Evolutionary conservation across 2,888 invertebrate genomes (phyloP).

Genomic region (Dusona sp.): DNA sequence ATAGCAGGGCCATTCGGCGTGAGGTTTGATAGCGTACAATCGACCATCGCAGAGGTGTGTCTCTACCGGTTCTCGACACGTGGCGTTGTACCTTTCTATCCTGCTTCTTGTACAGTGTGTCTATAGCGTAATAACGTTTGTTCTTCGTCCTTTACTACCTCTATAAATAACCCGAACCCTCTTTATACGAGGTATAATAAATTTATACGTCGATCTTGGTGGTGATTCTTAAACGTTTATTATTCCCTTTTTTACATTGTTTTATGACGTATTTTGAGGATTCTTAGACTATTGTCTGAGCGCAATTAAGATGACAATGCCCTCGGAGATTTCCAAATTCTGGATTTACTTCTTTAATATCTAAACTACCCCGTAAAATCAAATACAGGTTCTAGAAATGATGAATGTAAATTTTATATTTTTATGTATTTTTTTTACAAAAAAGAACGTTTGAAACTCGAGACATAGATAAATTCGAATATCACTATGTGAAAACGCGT

Average conservation of each 20-base stretch:
- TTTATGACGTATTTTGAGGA: conserved; percentile 7
- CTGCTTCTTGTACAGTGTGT: conserved; percentile 7
- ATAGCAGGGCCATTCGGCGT: conserved; percentile 39
- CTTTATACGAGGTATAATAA: conserved; percentile 45
- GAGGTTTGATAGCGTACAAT: conserved; percentile 53
- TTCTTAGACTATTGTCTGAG: background rate
- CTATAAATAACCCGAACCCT: conserved; percentile 41
- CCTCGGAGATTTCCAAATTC: background rate
- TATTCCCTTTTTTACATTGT: conserved; percentile 9
- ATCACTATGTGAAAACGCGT: background rate
- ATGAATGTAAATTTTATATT: background rate
- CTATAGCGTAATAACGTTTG: conserved; percentile 40
- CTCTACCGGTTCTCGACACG: conserved; percentile 10
- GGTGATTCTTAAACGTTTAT: conserved; percentile 36
- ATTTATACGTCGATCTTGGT: conserved; percentile 44
- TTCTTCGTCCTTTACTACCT: conserved; percentile 36
- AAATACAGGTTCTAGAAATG: background rate
- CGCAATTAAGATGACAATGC: background rate
- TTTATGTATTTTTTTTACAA: background rate
- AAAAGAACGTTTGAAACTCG: background rate
- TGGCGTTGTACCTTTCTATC: conserved; percentile 19
- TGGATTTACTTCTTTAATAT: background rate
- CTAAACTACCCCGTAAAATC: background rate
- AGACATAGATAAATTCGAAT: background rate
- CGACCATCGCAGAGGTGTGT: conserved; percentile 36